phyloP scores from a whole-genome alignment of 2,888 invertebrate species.

The Hedychridium roseum region DNA sequence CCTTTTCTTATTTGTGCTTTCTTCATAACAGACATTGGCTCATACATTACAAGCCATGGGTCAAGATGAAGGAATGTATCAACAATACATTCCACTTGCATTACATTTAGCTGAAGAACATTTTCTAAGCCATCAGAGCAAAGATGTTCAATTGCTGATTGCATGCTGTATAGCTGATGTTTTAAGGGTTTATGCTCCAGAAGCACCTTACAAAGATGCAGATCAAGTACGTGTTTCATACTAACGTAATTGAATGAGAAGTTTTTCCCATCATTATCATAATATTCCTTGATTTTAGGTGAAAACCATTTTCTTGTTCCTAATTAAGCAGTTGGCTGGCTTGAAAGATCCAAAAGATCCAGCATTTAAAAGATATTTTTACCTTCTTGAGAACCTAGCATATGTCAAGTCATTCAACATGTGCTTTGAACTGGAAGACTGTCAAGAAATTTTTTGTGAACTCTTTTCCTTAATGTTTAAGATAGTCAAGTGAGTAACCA shows the following conservation, averaged over 20 bases:
- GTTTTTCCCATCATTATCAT: constrained; percentile 1
- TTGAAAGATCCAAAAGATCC: constrained; percentile 96
- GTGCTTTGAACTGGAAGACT: constrained; percentile 97
- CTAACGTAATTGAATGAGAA: neutral
- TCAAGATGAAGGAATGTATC: constrained; percentile 93
- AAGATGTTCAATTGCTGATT: constrained; percentile 92
- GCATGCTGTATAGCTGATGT: constrained; percentile 99
- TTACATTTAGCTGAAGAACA: constrained; percentile 92
- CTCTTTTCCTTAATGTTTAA: constrained; percentile 94
- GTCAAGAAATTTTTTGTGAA: constrained; percentile 94
- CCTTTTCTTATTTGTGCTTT: too few relatives aligned
- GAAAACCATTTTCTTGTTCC: constrained; percentile 89
- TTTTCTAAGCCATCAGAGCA: constrained; percentile 87
- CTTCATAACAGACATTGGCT: constrained; percentile 78
- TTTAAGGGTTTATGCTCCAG: constrained; percentile 94
- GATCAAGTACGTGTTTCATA: constrained; percentile 78
- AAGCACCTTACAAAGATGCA: constrained; percentile 96
- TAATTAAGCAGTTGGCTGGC: constrained; percentile 92
- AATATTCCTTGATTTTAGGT: constrained; percentile 51
- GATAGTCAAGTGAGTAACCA: constrained; percentile 86
- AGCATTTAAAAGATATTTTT: constrained; percentile 97
- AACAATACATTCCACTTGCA: constrained; percentile 90
- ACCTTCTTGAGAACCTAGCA: constrained; percentile 94
- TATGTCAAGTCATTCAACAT: constrained; percentile 99
- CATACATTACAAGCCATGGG: constrained; percentile 96